Evolutionary conservation across 2,797 vertebrate genomes (phyloP), one percentile per base, ranked within the genome.

Genomic region (Peromyscus aztecus): DNA sequence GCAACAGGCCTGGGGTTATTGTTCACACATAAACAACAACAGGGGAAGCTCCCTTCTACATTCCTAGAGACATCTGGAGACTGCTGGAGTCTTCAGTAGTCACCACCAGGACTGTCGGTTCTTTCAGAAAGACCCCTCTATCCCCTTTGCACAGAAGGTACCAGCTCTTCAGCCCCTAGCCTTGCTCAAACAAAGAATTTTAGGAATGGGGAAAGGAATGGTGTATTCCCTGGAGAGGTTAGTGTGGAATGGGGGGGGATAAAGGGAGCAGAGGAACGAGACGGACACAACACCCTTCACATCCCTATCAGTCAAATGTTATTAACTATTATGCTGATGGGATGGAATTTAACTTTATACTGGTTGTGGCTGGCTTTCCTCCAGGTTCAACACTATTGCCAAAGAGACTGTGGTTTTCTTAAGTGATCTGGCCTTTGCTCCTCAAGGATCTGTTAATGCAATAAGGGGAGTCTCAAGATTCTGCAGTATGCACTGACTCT

Each of bases 191-290:
- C 69, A 81, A 97, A 93, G 97, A 98, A 98, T 97, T 96, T 93
- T 90, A 98, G 96, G 97, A 98, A 97, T 97, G 94, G 97, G 81
- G 90, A 97, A 94, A 97, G 98, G 92, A 96, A 98, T 97, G 94
- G 92, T 83, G 40, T 89, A 96, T 98, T 97, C 97, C 96, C 95
- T 97, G 90, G 93, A 98, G 96, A 98, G 95, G 96, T 89, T 88
- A 89, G 89, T 40, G 37, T 86, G 94, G 96, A 97, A 96, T 90
- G 91, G 93, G 59, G 78, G n/a, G 80, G 31, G 73, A 81, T 2
- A 40, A 4, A 13, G n/a, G 83, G 88, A 55, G 93, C 81, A 94
- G 52, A 92, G 67, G 69, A 23, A 40, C 4, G 12, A 1, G 37
- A 73, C 37, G 2, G 21, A 73, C 37, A 12, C 11, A 12, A 94